A percentile compares a stretch with the other conserved stretches of the same genome.
Evolutionary conservation across 2,888 invertebrate species (phyloP).

Genomic region (Scaeva pyrastri): DNA sequence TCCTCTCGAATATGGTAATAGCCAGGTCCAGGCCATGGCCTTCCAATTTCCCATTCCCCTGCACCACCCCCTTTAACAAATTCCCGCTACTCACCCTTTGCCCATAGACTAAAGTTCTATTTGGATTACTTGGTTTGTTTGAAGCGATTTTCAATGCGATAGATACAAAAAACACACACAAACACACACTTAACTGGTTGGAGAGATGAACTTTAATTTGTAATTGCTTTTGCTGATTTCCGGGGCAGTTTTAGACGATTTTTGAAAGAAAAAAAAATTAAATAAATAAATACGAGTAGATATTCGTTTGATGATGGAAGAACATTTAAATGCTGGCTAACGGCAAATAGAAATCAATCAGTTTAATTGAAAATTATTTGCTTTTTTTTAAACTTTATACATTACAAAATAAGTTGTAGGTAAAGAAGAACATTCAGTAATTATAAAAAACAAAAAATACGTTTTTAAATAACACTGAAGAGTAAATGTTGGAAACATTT

Average conservation of each 20-base stretch:
- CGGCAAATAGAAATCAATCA: conserved; percentile 20
- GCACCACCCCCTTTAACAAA: too few species aligned
- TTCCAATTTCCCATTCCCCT: too few species aligned
- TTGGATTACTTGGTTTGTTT: conserved; percentile 28
- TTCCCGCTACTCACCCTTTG: too few species aligned
- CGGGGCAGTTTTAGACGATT: not conserved
- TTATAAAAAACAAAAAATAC: too few species aligned
- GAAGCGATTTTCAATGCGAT: conserved; percentile 30
- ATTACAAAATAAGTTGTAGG: too few species aligned
- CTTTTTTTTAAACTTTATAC: not conserved
- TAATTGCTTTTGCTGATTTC: conserved; percentile 47
- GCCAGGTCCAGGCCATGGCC: not conserved
- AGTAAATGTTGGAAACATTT: too few species aligned
- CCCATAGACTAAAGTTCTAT: conserved; percentile 32
- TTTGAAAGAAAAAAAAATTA: not conserved
- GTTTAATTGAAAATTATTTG: conserved; percentile 17
- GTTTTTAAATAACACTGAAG: too few species aligned
- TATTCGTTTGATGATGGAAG: not conserved
- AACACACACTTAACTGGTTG: not conserved
- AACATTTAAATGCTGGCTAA: conserved; percentile 2
- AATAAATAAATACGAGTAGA: not conserved
- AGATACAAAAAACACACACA: conserved; percentile 9
- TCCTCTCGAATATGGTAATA: conserved; percentile 34
- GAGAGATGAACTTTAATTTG: conserved; percentile 60
- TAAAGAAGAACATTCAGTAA: too few species aligned